Evolutionary conservation across 2,797 vertebrate species (phyloP).

Genomic region (Cirrhinus mrigala): DNA sequence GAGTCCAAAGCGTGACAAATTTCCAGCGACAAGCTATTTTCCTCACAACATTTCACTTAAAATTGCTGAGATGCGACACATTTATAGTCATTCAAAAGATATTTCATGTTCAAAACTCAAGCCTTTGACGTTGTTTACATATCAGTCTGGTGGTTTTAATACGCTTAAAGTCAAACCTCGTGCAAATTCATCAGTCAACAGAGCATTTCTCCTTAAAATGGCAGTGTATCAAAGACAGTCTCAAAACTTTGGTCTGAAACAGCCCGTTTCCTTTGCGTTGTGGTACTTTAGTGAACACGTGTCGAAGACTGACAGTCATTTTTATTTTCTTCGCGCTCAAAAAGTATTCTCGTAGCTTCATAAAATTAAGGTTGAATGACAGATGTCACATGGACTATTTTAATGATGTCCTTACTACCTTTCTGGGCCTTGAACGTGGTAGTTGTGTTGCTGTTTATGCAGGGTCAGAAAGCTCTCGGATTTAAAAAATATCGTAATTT

Average conservation of each 20-base stretch:
- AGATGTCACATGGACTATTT: too few species aligned
- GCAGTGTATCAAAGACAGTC: not conserved
- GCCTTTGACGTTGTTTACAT: not conserved
- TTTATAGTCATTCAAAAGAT: not conserved
- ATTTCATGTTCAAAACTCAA: not conserved
- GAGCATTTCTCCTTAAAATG: not conserved
- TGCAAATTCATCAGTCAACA: not conserved
- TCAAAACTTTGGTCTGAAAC: not conserved
- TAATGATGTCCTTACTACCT: too few species aligned
- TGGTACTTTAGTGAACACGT: too few species aligned
- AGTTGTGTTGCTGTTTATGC: too few species aligned
- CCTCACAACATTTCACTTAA: not conserved
- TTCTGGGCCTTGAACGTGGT: too few species aligned
- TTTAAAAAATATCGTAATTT: too few species aligned
- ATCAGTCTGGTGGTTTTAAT: not conserved
- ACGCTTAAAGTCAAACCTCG: not conserved
- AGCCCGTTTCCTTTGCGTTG: not conserved
- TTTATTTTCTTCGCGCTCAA: too few species aligned
- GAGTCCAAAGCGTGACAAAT: not conserved
- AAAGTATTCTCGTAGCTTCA: too few species aligned
- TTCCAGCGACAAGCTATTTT: constrained; percentile 1
- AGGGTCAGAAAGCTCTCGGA: too few species aligned
- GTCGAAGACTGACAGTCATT: too few species aligned
- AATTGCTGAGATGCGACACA: not conserved
- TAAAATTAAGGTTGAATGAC: too few species aligned